Percentiles rank a stretch among this genome's conserved stretches.
These are phyloP conservation scores for Mayetiola destructor DNA, from an alignment of 2,888 invertebrate genomes.

Conservation along the genomic window DNA sequence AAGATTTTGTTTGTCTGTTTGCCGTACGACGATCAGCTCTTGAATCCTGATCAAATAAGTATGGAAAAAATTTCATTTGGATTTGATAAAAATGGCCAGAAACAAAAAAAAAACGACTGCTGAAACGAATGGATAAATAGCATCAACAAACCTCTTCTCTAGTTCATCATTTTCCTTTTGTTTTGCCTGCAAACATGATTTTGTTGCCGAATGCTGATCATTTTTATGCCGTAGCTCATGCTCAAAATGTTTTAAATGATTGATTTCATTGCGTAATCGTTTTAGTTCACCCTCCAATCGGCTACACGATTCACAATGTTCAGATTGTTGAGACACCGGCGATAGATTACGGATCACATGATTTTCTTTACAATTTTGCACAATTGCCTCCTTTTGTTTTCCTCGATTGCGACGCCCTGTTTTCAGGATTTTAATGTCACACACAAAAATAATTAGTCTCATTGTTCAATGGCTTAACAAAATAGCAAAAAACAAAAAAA, in stretches of 20 bases:
- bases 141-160: constrained; percentile 51
- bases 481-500: too few species aligned
- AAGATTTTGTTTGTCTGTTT: constrained; percentile 64
- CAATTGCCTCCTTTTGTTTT: constrained; percentile 25
- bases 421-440: too few species aligned
- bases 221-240: constrained; percentile 36
- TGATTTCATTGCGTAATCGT: constrained; percentile 32
- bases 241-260: constrained; percentile 35
- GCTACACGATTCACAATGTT: constrained; percentile 30
- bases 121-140: background rate
- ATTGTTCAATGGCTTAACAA: too few species aligned
- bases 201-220: constrained; percentile 46
- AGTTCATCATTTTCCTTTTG: constrained; percentile 65
- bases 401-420: constrained; percentile 33
- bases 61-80: constrained; percentile 6
- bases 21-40: constrained; percentile 54
- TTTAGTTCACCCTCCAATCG: constrained; percentile 34
- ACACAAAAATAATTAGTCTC: too few species aligned
- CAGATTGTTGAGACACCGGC: background rate
- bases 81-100: background rate
- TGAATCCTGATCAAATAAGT: constrained; percentile 41
- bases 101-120: background rate
- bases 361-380: constrained; percentile 32
- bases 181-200: constrained; percentile 64
- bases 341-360: constrained; percentile 20